phyloP scores from a whole-genome alignment of 2,888 invertebrate genomes.

The Tenthredo livida region DNA sequence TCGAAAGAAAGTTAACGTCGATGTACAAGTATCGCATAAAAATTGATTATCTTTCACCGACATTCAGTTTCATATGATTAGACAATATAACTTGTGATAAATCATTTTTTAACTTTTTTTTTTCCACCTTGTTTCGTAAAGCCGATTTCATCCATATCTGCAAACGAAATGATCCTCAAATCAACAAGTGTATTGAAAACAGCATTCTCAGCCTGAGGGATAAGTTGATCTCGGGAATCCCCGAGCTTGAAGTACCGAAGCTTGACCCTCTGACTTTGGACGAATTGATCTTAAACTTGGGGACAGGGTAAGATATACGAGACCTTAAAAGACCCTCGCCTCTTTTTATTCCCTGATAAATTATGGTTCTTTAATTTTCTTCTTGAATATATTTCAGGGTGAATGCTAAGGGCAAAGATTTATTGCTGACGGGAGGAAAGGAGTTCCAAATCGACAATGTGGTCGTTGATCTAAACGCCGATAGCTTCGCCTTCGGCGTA shows the following conservation, averaged over 20 bases:
- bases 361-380: background rate
- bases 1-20: background rate
- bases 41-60: background rate
- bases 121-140: background rate
- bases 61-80: background rate
- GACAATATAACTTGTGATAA: background rate
- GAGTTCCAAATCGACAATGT: background rate
- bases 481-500: background rate
- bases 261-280: slow-evolving; percentile 5
- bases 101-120: background rate
- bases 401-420: background rate
- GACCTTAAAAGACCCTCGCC: background rate
- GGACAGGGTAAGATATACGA: slow-evolving; percentile 25
- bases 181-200: background rate
- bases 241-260: slow-evolving; percentile 22
- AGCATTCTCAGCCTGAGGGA: background rate
- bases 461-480: slow-evolving; percentile 75
- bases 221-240: background rate
- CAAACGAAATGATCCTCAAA: slow-evolving; percentile 28
- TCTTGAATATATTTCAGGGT: slow-evolving; percentile 6
- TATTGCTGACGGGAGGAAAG: background rate
- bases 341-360: background rate
- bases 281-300: slow-evolving; percentile 12
- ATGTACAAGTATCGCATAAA: background rate
- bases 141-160: slow-evolving; percentile 23